Base-by-base conservation (phyloP, 2,113 vertebrate genomes). In the Corythoichthys haematopterus region DNA sequence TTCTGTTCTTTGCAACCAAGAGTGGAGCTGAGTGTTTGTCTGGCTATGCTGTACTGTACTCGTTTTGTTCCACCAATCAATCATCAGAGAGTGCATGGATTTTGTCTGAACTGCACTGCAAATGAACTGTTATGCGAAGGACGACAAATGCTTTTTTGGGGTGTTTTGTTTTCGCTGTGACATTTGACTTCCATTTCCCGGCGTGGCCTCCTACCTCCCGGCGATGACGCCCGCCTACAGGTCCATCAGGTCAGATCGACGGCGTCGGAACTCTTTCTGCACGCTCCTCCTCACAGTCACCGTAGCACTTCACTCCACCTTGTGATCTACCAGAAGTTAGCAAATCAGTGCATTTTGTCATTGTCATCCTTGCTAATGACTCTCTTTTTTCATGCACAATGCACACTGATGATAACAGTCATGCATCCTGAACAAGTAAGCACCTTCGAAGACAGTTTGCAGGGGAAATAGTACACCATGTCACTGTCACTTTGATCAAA, bases 161-260 rank as follows among this genome's bases (percentile, higher is more conserved):
- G 36, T 46, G 36, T 72, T 55, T 3, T n/a, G 28, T 43, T 64
- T 69, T 68, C 74, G 77, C 46, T 51, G 51, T 90, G 70, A 88
- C 55, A 55, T 84, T 76, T 82, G 70, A 77, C 78, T 62, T 71
- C 74, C 85, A 76, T 79, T 86, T 82, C 79, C 68, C 70, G 59
- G 64, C 68, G 66, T 81, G 85, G 80, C 74, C 79, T 74, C 87
- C 59, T 76, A 81, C 75, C 80, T 74, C 85, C 60, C 77, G 81
- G 56, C n/a, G 81, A 71, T 78, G 79, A 66, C 80, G 80, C 77
- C 78, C 70, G 61, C 1, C 67, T 64, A n/a, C 87, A 92, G 92
- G 92, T 79, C 84, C 85, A 48, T 0, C 84, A 93, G 92, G 90
- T 93, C 88, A 91, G 90, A 87, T 61, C n/a, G 65, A 72, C 74